Base-by-base conservation (phyloP, 2,113 vertebrate genomes). In the Macrotis lagotis region DNA sequence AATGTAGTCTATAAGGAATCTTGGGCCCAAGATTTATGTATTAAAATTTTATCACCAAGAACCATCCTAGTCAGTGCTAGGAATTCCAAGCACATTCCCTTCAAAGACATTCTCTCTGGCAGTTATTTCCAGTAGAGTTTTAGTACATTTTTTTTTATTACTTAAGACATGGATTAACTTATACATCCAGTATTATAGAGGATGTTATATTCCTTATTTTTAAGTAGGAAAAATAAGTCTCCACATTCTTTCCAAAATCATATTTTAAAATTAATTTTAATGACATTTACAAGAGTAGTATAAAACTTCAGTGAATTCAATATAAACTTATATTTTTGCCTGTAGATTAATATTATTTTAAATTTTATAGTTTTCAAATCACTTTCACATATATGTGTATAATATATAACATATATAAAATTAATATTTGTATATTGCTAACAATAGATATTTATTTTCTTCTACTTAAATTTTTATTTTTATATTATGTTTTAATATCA, bases 51-150 rank as follows among this genome's bases (percentile, higher is more conserved):
- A 37, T 52, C 51, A 91, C 90, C 19, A 25, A 88, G 66, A 90
- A 55, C 25, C 88, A 55, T 52, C 37, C 11, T 53, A 3, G 91
- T 83, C 28, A 50, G 0, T 83, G 74, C 50, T 52, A 88, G 91
- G 37, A 9, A 19, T 51, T 59, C 90, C 74, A 94, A 53, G 31
- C 53, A 37, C n/a, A 88, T 95, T 91, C 93, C 25, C 91, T 91
- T 49, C 52, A 91, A 59, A n/a, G 37, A 19, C 66, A 92, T 8
- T 28, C 74, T 44, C 1, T 83, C 22, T 50, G 26, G 51, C 14
- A 92, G 48, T 92, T 89, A 91, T 90, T 91, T 95, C 31, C 66
- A 16, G 14, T 12, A 74, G 50, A 50, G 28, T 51, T 44, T 96
- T 14, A 49, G 89, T 51, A 7, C 52, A 89, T 52, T 94, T 48